Evolutionary conservation across 2,113 vertebrate genomes (phyloP).

Genomic region (Nycticryphes semicollaris): DNA sequence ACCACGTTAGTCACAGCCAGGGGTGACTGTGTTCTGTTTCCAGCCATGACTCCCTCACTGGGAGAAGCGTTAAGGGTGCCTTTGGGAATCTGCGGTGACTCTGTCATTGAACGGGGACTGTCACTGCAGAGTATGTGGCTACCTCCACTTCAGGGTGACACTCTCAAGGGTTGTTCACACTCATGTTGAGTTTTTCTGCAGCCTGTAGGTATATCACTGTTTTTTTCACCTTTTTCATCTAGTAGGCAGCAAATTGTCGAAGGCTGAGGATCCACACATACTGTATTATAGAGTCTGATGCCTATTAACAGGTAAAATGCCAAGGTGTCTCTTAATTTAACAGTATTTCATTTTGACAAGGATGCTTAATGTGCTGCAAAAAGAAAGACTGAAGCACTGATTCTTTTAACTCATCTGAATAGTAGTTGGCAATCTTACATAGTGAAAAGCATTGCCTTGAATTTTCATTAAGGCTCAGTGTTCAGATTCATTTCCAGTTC

Average conservation of each 20-base stretch:
- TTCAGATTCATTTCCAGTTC: background rate
- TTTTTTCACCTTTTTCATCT: background rate
- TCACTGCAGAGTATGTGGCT: background rate
- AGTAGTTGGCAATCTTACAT: background rate
- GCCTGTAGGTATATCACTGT: background rate
- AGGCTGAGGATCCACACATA: background rate
- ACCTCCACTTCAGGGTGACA: accelerated
- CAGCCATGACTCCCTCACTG: accelerated
- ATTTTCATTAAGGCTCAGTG: background rate
- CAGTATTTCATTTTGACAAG: background rate
- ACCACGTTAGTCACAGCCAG: background rate
- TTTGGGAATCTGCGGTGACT: background rate
- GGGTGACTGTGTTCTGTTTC: background rate
- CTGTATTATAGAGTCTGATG: background rate
- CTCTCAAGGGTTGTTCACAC: background rate
- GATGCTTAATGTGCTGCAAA: background rate
- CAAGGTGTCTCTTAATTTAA: background rate
- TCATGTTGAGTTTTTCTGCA: background rate
- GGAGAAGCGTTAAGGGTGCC: background rate
- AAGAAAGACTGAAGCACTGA: background rate
- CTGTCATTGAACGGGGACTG: accelerated
- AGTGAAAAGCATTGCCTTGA: background rate
- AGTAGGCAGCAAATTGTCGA: background rate
- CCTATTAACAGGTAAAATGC: background rate
- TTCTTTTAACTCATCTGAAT: background rate